Base-by-base conservation (phyloP, 2,113 vertebrate species). In the Marmota monax region DNA sequence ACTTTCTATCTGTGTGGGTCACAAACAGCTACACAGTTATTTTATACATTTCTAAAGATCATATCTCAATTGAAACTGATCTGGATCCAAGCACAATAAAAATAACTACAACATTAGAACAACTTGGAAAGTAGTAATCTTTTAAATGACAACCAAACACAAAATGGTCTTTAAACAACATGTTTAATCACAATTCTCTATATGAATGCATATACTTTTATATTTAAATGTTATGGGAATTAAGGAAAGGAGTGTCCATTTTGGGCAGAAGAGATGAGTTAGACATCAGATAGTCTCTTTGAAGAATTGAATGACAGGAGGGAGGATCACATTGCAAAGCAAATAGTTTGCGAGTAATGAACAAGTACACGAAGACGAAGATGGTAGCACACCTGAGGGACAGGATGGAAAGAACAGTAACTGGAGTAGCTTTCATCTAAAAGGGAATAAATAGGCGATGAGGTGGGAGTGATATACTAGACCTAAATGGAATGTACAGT, bases 101-200 rank as follows among this genome's bases (percentile, higher is more conserved):
- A 84, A 85, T 77, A 56, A 84, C 42, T 80, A 56, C 32, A 88
- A 27, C 74, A n/a, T 72, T 88, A 76, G 91, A 95, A 37, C 42
- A 95, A 37, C 42, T 91, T 91, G 17, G 51, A 82, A 91, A 93
- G 5, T 17, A 80, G n/a, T 73, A 70, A 39, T 1, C 82, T 77
- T 67, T 51, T 69, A 45, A 90, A 79, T 22, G 61, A 18, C 22
- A 91, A 82, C 25, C 34, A 39, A 95, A 72, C 63, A 87, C 84
- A 94, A 70, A 90, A 22, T 14, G 39, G 10, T 78, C 29, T 51
- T 88, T 92, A 78, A 77, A 37, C 27, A 92, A 95, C 22, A 11
- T 9, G 37, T 87, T 53, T 76, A 88, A 73, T 51, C 88, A 72
- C 32, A 72, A 20, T 22, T 83, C n/a, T 72, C 6, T 79, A 32